A percentile compares a stretch with the other conserved stretches of the same genome.
These are phyloP conservation scores for Cacoxenus indagator DNA, from an alignment of 2,888 invertebrate genomes.

Conservation along the genomic window DNA sequence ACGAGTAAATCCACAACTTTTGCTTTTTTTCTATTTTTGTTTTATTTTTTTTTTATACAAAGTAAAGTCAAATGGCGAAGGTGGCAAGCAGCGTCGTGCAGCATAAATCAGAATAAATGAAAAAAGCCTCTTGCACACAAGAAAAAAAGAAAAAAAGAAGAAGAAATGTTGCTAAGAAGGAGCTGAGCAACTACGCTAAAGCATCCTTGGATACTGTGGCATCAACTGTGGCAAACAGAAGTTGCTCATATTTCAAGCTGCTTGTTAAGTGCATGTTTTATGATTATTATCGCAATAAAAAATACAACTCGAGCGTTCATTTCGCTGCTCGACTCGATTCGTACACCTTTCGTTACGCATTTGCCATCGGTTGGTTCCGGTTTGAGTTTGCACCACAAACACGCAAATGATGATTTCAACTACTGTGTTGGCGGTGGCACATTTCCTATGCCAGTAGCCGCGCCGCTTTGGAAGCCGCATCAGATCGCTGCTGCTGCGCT, in stretches of 20 bases:
- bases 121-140: constrained; percentile 1
- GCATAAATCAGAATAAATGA: constrained; percentile 21
- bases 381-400: constrained; percentile 43
- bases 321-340: background rate
- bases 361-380: background rate
- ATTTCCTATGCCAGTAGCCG: background rate
- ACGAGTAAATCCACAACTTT: constrained; percentile 14
- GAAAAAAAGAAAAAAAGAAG: background rate
- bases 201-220: background rate
- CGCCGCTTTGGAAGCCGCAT: background rate
- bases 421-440: constrained; percentile 16
- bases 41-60: constrained; percentile 6
- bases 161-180: background rate
- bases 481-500: too few species aligned
- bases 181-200: background rate
- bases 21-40: background rate
- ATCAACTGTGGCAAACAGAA: constrained; percentile 23
- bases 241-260: constrained; percentile 58
- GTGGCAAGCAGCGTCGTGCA: background rate
- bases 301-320: constrained; percentile 33
- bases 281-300: constrained; percentile 63
- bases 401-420: constrained; percentile 50
- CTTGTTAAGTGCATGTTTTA: constrained; percentile 66
- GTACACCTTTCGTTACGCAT: constrained; percentile 37
- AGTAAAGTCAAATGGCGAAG: background rate